Percentiles rank a stretch among this genome's conserved stretches.
phyloP scores from a whole-genome alignment of 2,113 vertebrate genomes.

The Poicephalus meyeri region DNA sequence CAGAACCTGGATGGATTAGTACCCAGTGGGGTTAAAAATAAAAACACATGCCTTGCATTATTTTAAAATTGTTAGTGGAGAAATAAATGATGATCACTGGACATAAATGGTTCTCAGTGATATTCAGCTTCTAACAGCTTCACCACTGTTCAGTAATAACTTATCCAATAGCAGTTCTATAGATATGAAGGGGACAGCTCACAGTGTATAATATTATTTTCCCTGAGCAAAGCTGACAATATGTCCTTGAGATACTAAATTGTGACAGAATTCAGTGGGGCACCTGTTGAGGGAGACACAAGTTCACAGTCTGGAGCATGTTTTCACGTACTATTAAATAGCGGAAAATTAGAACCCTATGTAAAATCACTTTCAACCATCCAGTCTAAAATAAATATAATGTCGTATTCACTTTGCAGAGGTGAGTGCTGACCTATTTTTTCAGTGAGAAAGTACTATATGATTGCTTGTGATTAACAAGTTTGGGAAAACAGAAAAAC shows the following conservation, averaged over 20 bases:
- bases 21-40: not conserved
- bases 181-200: not conserved
- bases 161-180: not conserved
- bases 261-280: not conserved
- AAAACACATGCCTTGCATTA: not conserved
- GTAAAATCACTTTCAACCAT: not conserved
- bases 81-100: not conserved
- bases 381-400: not conserved
- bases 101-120: not conserved
- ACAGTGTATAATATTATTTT: not conserved
- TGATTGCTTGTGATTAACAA: not conserved
- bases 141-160: not conserved
- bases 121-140: not conserved
- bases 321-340: not conserved
- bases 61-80: not conserved
- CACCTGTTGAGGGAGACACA: not conserved
- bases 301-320: not conserved
- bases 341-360: not conserved
- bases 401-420: not conserved
- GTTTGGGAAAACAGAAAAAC: not conserved
- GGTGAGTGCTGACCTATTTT: not conserved
- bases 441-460: not conserved
- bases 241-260: not conserved
- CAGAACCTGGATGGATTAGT: rapidly evolving
- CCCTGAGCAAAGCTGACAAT: not conserved